Evolutionary conservation across 2,797 vertebrate genomes (phyloP).

Genomic region (Anas capensis): DNA sequence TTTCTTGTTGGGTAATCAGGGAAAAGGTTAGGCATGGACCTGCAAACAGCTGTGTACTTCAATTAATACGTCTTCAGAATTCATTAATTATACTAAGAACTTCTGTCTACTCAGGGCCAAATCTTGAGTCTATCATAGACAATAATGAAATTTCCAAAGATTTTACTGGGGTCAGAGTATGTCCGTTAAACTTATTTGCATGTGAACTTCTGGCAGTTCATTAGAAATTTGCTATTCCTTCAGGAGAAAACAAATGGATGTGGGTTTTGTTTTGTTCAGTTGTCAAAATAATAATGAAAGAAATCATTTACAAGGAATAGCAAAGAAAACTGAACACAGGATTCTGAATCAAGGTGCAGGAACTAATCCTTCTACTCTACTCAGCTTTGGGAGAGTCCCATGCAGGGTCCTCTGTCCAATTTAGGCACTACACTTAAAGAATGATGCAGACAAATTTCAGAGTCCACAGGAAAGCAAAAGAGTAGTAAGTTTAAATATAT

Average conservation of each 20-base stretch:
- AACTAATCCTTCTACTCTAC: background rate
- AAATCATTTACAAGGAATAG: background rate
- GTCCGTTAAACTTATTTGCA: background rate
- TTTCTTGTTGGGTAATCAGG: conserved; percentile 36
- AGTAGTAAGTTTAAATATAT: background rate
- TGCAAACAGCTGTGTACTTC: background rate
- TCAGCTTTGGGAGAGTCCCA: background rate
- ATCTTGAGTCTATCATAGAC: background rate
- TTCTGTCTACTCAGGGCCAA: background rate
- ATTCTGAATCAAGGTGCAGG: background rate
- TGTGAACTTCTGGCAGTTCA: background rate
- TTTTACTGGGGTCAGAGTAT: background rate
- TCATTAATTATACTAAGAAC: conserved; percentile 12
- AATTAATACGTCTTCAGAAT: conserved; percentile 20
- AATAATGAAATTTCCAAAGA: conserved; percentile 2
- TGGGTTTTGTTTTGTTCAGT: background rate
- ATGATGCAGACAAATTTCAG: background rate
- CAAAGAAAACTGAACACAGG: background rate
- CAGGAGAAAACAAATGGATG: background rate
- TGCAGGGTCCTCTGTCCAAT: background rate
- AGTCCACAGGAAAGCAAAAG: background rate
- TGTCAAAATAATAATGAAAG: conserved; percentile 14
- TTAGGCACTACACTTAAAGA: background rate
- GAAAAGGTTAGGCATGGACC: conserved; percentile 22
- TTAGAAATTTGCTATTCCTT: conserved; percentile 5